A percentile compares a stretch with the other conserved stretches of the same genome.
phyloP scores from a whole-genome alignment of 2,888 invertebrate genomes.

The Adineta ricciae region DNA sequence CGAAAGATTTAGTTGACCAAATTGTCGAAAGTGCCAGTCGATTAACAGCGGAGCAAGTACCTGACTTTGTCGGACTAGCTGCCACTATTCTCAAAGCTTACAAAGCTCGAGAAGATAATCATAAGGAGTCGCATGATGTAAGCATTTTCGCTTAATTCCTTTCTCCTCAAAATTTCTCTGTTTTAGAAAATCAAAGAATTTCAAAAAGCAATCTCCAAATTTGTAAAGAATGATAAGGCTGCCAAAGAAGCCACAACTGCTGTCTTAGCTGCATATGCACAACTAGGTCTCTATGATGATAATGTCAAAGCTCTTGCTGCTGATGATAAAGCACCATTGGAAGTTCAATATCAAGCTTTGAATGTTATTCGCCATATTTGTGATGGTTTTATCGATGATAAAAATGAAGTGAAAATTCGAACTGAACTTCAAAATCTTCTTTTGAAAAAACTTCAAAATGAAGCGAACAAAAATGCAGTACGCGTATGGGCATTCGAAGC shows the following conservation, averaged over 20 bases:
- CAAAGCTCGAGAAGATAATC: background rate
- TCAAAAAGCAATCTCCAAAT: background rate
- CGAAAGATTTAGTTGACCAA: background rate
- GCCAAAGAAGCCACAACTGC: background rate
- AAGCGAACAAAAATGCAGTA: background rate
- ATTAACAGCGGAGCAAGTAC: background rate
- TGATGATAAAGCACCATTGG: background rate
- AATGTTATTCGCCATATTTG: background rate
- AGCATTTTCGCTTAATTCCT: background rate
- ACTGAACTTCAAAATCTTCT: background rate
- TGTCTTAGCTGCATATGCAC: background rate
- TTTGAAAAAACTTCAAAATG: background rate
- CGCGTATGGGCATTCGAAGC: background rate
- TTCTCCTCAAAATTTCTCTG: too few relatives aligned
- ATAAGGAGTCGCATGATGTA: background rate
- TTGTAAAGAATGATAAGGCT: background rate
- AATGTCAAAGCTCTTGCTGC: background rate
- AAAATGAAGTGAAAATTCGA: background rate
- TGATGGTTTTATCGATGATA: background rate
- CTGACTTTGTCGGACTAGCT: background rate
- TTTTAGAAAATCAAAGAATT: constrained; percentile 10
- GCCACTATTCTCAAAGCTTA: background rate
- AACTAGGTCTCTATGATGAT: constrained; percentile 9
- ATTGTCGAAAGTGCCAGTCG: background rate
- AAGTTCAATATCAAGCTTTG: constrained; percentile 9